Evolutionary conservation across 1,140 invertebrate genomes (phyloP), one percentile per base, ranked within the genome.

Genomic region (Drosophila subobscura): DNA sequence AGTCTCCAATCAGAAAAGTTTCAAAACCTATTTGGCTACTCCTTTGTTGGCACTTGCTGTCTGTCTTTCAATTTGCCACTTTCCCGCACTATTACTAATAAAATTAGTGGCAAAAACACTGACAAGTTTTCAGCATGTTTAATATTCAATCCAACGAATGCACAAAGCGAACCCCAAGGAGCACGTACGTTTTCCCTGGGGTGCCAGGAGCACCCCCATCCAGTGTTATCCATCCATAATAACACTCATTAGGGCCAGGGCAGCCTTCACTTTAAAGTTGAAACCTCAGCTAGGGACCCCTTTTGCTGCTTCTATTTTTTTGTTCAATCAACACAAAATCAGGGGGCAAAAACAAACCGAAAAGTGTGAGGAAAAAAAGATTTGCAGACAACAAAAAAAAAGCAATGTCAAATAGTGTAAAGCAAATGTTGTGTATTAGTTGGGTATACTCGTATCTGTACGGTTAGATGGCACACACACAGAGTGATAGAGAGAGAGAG

Each of bases 371-470:
- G 5, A 46, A 44, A 29, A 45, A 42, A 45, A 25, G 53, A 52
- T 68, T 68, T 55, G 33, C 42, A 72, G 33, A 37, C 33, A 73
- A 54, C 56, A 47, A 52, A 33, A 78, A 51, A 57, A 56, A 75
- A 20, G 1, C 60, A 45, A 40, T 68, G 65, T 72, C 63, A 80
- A 85, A 86, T 86, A 84, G 80, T 85, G 72, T 65, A 77, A 66
- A 85, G 77, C 67, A 72, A 84, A 79, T 79, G 65, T 83, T 83
- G 74, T 83, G 46, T 83, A 78, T 78, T 74, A 61, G 64, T 73
- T 74, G 79, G 65, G 37, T 16, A 33, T 33, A 20, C 16, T 20
- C 16, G 16, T 20, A 52, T 27, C 16, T 37, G 10, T 37, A 37
- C 10, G 8, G 8, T 12, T 37, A 37, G 10, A 37, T 37, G 33